These are phyloP conservation scores for Alosa alosa DNA, from an alignment of 2,113 vertebrate genomes.

Conservation along the genomic window DNA sequence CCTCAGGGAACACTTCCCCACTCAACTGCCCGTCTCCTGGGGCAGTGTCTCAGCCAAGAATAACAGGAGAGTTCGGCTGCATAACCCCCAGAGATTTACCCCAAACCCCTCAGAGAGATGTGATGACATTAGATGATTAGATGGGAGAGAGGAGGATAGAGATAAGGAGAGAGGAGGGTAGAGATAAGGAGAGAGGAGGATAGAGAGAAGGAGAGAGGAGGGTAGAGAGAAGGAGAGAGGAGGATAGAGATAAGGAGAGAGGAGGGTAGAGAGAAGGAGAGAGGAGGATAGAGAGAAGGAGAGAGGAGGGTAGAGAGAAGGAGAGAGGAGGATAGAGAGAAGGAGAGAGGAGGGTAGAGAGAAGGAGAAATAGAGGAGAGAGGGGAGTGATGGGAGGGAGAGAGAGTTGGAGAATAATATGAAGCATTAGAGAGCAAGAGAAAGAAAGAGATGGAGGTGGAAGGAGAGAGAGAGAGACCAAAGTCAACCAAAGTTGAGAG, in stretches of 20 bases:
- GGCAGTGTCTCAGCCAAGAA: background rate
- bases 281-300: background rate
- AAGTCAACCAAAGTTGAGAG: background rate
- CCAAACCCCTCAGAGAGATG: background rate
- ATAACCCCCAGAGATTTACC: background rate
- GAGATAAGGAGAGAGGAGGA: too few species aligned
- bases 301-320: background rate
- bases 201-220: too few species aligned
- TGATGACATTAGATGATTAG: background rate
- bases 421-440: background rate
- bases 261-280: background rate
- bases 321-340: too few species aligned
- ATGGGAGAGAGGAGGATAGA: background rate
- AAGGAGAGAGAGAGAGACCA: background rate
- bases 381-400: background rate
- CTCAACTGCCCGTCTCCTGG: background rate
- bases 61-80: background rate
- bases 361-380: background rate
- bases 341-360: background rate
- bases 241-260: too few species aligned
- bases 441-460: background rate
- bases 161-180: background rate
- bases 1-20: background rate
- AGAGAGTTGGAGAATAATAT: background rate
- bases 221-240: too few species aligned